Conservation (phyloP, 2,888 invertebrate species). For the Helobdella robusta region DNA sequence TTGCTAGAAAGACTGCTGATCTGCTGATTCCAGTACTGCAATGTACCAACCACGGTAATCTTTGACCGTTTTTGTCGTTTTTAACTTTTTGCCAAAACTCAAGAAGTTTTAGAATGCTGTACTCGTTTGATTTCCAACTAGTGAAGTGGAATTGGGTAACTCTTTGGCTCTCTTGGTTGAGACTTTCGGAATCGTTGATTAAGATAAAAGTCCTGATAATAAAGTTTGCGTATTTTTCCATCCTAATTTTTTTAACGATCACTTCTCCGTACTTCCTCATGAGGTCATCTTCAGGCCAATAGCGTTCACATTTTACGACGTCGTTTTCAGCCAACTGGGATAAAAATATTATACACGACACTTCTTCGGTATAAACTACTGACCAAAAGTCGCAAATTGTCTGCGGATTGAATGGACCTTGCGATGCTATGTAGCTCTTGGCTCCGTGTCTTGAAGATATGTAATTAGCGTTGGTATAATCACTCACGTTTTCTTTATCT, state of each 20-base stretch:
- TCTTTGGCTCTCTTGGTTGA: background rate
- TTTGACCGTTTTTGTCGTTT: background rate
- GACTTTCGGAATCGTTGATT: background rate
- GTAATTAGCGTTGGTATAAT: conserved; percentile 39
- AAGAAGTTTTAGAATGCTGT: conserved; percentile 44
- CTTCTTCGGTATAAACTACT: conserved; percentile 52
- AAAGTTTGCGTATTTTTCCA: conserved; percentile 83
- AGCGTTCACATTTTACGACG: conserved; percentile 72
- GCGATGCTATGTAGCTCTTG: conserved; percentile 53
- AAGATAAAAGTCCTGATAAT: conserved; percentile 51
- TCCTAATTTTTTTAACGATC: conserved; percentile 73
- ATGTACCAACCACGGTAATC: conserved; percentile 45
- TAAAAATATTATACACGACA: conserved; percentile 51
- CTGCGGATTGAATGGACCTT: conserved; percentile 49
- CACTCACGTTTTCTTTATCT: background rate
- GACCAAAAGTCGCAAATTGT: conserved; percentile 52
- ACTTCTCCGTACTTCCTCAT: conserved; percentile 74
- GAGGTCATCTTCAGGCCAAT: conserved; percentile 66
- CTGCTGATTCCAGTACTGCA: conserved; percentile 48
- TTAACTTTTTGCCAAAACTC: conserved; percentile 39
- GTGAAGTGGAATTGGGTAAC: conserved; percentile 43
- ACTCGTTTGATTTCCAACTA: conserved; percentile 45
- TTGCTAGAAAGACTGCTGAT: conserved; percentile 46
- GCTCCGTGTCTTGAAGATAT: conserved; percentile 43
- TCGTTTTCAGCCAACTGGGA: conserved; percentile 51